phyloP scores from a whole-genome alignment of 2,797 vertebrate species.

The Darevskia mixta region DNA sequence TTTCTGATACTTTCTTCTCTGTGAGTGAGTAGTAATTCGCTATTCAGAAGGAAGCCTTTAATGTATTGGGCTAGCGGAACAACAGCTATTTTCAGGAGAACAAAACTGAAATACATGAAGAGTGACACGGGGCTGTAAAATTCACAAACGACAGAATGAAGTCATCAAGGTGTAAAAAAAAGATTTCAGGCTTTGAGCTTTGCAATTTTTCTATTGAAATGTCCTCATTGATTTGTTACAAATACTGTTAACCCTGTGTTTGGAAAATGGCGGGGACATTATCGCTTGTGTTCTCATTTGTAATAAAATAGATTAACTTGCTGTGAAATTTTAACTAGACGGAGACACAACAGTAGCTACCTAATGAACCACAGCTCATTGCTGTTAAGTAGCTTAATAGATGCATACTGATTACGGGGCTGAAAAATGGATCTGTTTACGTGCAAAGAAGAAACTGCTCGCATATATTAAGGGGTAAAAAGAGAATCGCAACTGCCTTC shows the following conservation, averaged over 20 bases:
- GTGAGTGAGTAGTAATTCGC: background rate
- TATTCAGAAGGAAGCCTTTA: slow-evolving; percentile 2
- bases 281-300: slow-evolving; percentile 82
- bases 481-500: slow-evolving; percentile 51
- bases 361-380: slow-evolving; percentile 83
- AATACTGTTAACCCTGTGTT: slow-evolving; percentile 81
- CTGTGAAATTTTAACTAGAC: slow-evolving; percentile 83
- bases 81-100: slow-evolving; percentile 38
- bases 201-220: slow-evolving; percentile 75
- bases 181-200: slow-evolving; percentile 60
- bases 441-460: slow-evolving; percentile 65
- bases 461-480: slow-evolving; percentile 49
- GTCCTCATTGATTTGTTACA: slow-evolving; percentile 77
- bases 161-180: slow-evolving; percentile 69
- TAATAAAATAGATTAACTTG: slow-evolving; percentile 85
- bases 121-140: slow-evolving; percentile 65
- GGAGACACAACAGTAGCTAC: slow-evolving; percentile 82
- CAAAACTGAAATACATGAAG: slow-evolving; percentile 51
- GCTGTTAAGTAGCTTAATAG: slow-evolving; percentile 83
- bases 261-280: slow-evolving; percentile 77
- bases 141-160: slow-evolving; percentile 73
- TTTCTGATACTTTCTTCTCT: no score
- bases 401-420: slow-evolving; percentile 81
- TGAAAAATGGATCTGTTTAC: slow-evolving; percentile 83
- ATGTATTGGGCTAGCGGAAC: background rate